Base-by-base conservation (phyloP, 64 coral and sea anemone species). In the Porites australiensis region DNA sequence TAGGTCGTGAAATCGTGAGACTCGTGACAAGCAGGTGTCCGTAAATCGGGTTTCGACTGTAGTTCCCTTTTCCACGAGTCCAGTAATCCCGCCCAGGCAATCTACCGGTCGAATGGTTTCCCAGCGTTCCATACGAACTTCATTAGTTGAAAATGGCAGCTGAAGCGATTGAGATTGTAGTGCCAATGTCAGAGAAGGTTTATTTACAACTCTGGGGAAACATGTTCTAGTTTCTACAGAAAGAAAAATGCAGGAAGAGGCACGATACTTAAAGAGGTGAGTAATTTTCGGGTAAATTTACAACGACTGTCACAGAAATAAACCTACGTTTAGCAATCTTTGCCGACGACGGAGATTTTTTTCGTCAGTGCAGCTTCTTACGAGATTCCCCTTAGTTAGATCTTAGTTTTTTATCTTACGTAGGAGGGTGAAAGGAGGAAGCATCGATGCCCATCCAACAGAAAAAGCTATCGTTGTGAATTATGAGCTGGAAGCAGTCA, bases 401-500 rank as follows among this genome's bases (percentile, higher is more conserved):
- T 68, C 47, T 16, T 37, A 68, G 18, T 84, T 69, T 7, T 84
- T 23, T 8, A 11, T 48, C 47, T 51, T 47, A 3, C 69, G 52
- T 68, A 99, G 98, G 74, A 88, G 94, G 66, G 94, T 99, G 3
- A 96, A 99, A 91, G 98, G 94, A 66, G 98, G 98, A 2, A 90
- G 75, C 23, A 92, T 99, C 69, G 98, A 99, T 96, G 88, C 96
- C 16, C 98, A 99, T 89, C 98, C 98, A 64, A 99, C 98, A 77
- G 98, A 99, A 91, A 99, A 99, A 27, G 98, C 98, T 15, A 96
- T 99, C 53, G 88, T 99, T 12, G 98, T 99, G 21, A 99, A 99
- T 86, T 99, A 99, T 99, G 98, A 99, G 88, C 74, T 99, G 82
- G 98, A 99, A 89, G 98, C 98, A 14, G 92, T 94, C 16, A 99